A percentile compares a stretch with the other conserved stretches of the same genome.
Evolutionary conservation across 2,113 vertebrate genomes (phyloP).

Genomic region (Empidonax traillii): DNA sequence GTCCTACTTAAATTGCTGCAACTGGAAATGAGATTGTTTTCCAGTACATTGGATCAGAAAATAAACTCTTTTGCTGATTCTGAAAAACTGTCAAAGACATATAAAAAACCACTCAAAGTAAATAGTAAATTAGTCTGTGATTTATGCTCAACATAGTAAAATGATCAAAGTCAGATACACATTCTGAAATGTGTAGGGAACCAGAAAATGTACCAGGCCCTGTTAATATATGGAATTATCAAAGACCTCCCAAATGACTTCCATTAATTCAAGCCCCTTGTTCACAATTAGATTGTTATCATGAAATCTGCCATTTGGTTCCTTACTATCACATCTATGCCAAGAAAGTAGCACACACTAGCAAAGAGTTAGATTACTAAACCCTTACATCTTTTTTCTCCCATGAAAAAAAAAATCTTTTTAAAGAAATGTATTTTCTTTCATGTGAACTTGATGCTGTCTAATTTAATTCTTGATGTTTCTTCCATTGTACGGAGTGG

Average conservation of each 20-base stretch:
- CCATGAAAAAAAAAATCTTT: background rate
- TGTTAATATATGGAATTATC: slow-evolving; percentile 60
- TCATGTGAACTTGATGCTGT: slow-evolving; percentile 68
- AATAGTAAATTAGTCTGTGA: slow-evolving; percentile 64
- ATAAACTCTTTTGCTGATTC: slow-evolving; percentile 10
- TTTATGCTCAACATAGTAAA: slow-evolving; percentile 49
- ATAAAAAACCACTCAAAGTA: slow-evolving; percentile 52
- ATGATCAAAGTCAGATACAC: slow-evolving; percentile 61
- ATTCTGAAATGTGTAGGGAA: slow-evolving; percentile 42
- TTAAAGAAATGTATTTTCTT: slow-evolving; percentile 65
- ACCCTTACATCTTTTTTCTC: slow-evolving; percentile 47
- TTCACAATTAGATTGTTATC: slow-evolving; percentile 60
- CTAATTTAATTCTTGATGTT: slow-evolving; percentile 71
- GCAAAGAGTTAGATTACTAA: slow-evolving; percentile 35
- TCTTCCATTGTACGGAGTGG: slow-evolving; percentile 40
- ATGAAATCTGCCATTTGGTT: slow-evolving; percentile 47
- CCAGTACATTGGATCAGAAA: background rate
- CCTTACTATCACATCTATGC: background rate
- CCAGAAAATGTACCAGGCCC: slow-evolving; percentile 40
- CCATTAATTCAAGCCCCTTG: slow-evolving; percentile 58
- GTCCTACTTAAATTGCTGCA: background rate
- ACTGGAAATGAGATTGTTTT: slow-evolving; percentile 14
- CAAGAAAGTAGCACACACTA: slow-evolving; percentile 35
- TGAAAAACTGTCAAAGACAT: slow-evolving; percentile 26
- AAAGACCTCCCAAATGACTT: slow-evolving; percentile 65